phyloP scores from a whole-genome alignment of 2,113 vertebrate species.

The Gallinago media region DNA sequence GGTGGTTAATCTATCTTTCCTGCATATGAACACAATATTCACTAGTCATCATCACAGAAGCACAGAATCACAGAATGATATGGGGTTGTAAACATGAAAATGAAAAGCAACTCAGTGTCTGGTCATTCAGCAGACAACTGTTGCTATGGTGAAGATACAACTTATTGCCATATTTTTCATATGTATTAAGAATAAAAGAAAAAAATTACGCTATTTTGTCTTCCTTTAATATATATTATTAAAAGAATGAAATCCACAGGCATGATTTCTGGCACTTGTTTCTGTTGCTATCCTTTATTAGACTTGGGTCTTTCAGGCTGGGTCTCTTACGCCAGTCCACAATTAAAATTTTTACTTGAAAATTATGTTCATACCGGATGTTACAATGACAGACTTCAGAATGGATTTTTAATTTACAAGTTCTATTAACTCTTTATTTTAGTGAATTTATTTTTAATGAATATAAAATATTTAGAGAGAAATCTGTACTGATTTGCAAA shows the following conservation, averaged over 20 bases:
- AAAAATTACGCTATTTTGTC: neutral
- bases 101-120: neutral
- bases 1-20: neutral
- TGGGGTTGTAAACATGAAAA: neutral
- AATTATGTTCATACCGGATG: neutral
- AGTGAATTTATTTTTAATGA: neutral
- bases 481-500: neutral
- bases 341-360: neutral
- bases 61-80: no score
- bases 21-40: neutral
- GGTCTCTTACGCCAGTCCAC: neutral
- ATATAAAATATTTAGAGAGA: neutral
- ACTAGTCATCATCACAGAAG: neutral
- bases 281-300: neutral
- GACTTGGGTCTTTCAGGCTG: neutral
- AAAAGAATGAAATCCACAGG: neutral
- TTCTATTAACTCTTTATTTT: neutral
- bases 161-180: neutral
- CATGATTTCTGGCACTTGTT: neutral
- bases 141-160: neutral
- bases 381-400: neutral
- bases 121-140: neutral
- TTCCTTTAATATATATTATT: neutral
- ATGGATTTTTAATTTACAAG: neutral
- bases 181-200: neutral